A percentile compares a stretch with the other conserved stretches of the same genome.
Conservation (phyloP, 30 jellyfish, hydroid and myxozoan genomes). For the Turritopsis dohrnii region DNA sequence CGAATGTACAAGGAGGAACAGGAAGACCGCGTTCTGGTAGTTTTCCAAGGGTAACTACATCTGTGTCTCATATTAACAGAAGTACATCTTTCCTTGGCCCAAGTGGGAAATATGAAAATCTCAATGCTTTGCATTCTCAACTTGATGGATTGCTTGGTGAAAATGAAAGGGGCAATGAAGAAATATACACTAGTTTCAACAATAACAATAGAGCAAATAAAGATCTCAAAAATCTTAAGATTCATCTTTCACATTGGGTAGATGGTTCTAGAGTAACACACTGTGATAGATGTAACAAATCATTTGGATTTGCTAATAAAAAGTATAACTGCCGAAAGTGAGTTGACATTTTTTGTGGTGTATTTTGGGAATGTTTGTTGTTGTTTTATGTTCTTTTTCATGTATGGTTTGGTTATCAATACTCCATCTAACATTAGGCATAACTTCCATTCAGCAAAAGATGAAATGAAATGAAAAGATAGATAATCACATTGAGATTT, state of each 20-base stretch:
- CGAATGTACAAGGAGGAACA: not conserved
- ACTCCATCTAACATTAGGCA: no score
- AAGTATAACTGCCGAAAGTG: constrained; percentile 75
- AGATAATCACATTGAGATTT: not conserved
- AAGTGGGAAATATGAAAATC: constrained; percentile 3
- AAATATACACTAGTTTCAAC: not conserved
- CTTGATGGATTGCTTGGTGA: constrained; percentile 20
- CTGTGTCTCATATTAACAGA: not conserved
- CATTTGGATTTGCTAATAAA: constrained; percentile 41
- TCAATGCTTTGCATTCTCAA: constrained; percentile 13
- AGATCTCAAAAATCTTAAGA: not conserved
- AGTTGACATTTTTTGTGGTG: not conserved
- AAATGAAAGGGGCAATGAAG: constrained; percentile 5
- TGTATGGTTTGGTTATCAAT: no score
- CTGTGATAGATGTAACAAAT: constrained; percentile 38
- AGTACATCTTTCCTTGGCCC: constrained; percentile 1
- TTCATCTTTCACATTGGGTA: constrained; percentile 59
- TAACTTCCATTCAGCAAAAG: no score
- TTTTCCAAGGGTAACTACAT: not conserved
- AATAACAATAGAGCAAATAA: not conserved
- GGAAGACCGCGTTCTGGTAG: no score
- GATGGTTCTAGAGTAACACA: constrained; percentile 33
- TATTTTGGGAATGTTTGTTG: no score
- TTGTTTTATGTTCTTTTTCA: no score
- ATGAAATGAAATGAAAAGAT: no score